Evolutionary conservation across 2,888 invertebrate genomes (phyloP), one percentile per base, ranked within the genome.

Genomic region (Lycocerus yunnanus): DNA sequence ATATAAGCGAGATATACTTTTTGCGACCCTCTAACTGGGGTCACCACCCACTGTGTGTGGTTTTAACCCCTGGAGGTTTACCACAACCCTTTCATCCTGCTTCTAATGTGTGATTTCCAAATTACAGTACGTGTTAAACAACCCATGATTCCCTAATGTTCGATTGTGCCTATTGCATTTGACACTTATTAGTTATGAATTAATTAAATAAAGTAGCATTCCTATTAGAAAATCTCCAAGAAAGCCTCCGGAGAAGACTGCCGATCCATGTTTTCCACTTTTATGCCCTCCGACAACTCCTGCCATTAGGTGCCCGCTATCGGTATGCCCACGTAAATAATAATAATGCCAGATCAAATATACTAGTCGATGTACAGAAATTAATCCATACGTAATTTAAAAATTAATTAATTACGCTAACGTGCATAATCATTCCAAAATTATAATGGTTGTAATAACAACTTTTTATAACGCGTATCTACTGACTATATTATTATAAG

Each of bases 11-110:
- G 76, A 76, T 76, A 76, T 76, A 76, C 76, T 76, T 76, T 76
- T 76, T 76, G 76, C 76, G 76, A 76, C 76, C 74, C 74, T 76
- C 72, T 69, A 79, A 76, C 78, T 77, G 78, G 77, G 76, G 77
- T 79, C 78, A 78, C 78, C 77, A 79, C 79, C 80, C 81, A 80
- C 80, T 80, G 78, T 76, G 78, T 76, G 77, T 79, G 79, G 80
- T 81, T 81, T 79, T 72, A 79, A 79, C 82, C 80, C 80, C 80
- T 69, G 73, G 75, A 78, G 78, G 78, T 76, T 78, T 73, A 79
- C 82, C 82, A 79, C 82, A 82, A 81, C 81, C 81, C 81, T 80
- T 81, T 80, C 80, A 72, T 81, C 77, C 80, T 74, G 75, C 77
- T 76, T 76, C 79, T 80, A 77, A 79, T 80, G 77, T 79, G 79